These are phyloP conservation scores for Ianthella basta DNA, from an alignment of 37 sponge, comb jelly and placozoan species.

Conservation along the genomic window DNA sequence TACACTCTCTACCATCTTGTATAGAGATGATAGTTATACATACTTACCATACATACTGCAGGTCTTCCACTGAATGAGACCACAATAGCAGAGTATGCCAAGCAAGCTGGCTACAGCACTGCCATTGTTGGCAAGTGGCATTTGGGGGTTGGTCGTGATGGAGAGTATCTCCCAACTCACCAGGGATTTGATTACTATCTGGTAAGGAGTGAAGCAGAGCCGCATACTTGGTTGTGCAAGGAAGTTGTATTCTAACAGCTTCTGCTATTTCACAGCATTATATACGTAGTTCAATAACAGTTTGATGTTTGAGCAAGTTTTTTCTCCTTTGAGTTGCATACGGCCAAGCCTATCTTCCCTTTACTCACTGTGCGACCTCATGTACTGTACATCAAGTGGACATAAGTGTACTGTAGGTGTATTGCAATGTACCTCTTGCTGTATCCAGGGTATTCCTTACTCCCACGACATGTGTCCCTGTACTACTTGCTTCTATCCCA, in stretches of 20 bases:
- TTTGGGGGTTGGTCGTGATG: slow-evolving; percentile 69
- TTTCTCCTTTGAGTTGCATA: too few relatives aligned
- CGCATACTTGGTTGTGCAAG: too few relatives aligned
- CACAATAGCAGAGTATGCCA: slow-evolving; percentile 73
- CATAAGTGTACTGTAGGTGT: not conserved
- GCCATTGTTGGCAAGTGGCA: slow-evolving; percentile 91
- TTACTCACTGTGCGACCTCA: too few relatives aligned
- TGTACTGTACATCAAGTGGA: not conserved
- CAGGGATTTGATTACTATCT: slow-evolving; percentile 84
- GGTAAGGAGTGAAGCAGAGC: slow-evolving; percentile 25
- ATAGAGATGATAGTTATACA: too few relatives aligned
- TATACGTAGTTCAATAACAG: too few relatives aligned
- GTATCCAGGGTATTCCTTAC: slow-evolving; percentile 73
- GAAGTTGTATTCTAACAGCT: not conserved
- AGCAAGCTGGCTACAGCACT: slow-evolving; percentile 69
- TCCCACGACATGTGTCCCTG: slow-evolving; percentile 84
- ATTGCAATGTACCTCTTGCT: not conserved
- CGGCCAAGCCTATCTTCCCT: too few relatives aligned
- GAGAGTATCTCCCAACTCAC: slow-evolving; percentile 69
- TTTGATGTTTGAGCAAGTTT: too few relatives aligned
- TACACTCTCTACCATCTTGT: too few relatives aligned
- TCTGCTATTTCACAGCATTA: too few relatives aligned
- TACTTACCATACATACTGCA: not conserved
- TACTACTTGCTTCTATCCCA: slow-evolving; percentile 69
- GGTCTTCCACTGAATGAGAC: slow-evolving; percentile 78